Conservation (phyloP, 2,888 invertebrate species). For the Spialia ferax region DNA sequence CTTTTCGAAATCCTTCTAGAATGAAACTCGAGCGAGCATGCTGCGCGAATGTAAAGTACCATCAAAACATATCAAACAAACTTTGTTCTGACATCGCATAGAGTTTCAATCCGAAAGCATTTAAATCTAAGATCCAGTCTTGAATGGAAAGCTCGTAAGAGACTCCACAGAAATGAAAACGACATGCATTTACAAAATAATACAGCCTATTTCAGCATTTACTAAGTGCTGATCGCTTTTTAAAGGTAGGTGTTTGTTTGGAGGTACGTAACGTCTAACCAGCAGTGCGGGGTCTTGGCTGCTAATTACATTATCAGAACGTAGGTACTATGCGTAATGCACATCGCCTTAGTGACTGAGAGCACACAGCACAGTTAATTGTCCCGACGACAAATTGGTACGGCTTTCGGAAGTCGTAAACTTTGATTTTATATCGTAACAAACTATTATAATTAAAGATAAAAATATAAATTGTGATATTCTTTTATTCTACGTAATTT, state of each 20-base stretch:
- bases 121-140: constrained; percentile 50
- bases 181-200: constrained; percentile 65
- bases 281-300: constrained; percentile 75
- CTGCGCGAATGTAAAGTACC: too few relatives aligned
- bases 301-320: constrained; percentile 45
- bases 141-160: constrained; percentile 48
- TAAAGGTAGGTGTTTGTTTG: constrained; percentile 12
- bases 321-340: constrained; percentile 62
- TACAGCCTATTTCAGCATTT: constrained; percentile 52
- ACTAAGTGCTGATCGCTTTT: constrained; percentile 30
- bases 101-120: constrained; percentile 18
- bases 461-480: too few relatives aligned
- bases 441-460: too few relatives aligned
- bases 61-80: too few relatives aligned
- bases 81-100: background rate
- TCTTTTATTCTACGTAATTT: too few relatives aligned
- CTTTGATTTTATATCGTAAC: background rate
- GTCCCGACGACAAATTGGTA: constrained; percentile 37
- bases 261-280: constrained; percentile 62
- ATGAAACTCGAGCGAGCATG: constrained; percentile 27
- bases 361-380: constrained; percentile 13
- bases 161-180: constrained; percentile 63
- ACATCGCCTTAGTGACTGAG: constrained; percentile 50
- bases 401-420: constrained; percentile 48
- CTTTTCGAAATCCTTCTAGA: constrained; percentile 23